Percentiles rank a stretch among this genome's conserved stretches.
These are phyloP conservation scores for Helobdella robusta DNA, from an alignment of 2,888 invertebrate genomes.

Conservation along the genomic window DNA sequence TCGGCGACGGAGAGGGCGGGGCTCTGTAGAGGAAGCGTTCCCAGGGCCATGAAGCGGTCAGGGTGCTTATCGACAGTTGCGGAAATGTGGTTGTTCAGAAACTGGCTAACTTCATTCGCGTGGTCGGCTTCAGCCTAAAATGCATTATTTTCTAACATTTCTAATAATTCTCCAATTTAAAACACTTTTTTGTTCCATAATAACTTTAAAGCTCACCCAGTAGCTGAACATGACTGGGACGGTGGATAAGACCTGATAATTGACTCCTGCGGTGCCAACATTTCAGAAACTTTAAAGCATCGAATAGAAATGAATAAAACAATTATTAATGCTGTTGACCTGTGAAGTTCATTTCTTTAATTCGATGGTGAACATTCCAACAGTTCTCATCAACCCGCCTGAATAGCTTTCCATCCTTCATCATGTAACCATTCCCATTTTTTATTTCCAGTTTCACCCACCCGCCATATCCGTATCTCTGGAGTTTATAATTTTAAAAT, in stretches of 20 bases:
- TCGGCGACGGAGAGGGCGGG: conserved; percentile 53
- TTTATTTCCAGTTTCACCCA: conserved; percentile 51
- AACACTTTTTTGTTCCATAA: not conserved
- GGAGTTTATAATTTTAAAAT: not conserved
- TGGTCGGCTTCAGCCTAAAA: conserved; percentile 53
- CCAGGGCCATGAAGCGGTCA: conserved; percentile 50
- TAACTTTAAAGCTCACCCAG: conserved; percentile 54
- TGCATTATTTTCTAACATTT: not conserved
- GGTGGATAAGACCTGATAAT: conserved; percentile 55
- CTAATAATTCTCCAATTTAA: not conserved
- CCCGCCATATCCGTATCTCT: conserved; percentile 55
- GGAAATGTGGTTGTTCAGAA: conserved; percentile 54
- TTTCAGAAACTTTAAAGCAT: not conserved
- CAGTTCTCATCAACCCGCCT: conserved; percentile 54
- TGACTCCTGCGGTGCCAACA: conserved; percentile 44
- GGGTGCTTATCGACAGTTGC: conserved; percentile 50
- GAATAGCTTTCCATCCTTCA: conserved; percentile 54
- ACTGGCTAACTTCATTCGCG: conserved; percentile 51
- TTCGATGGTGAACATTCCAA: conserved; percentile 51
- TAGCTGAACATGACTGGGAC: conserved; percentile 58
- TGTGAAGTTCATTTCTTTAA: conserved; percentile 53
- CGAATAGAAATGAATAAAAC: not conserved
- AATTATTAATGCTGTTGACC: conserved; percentile 36
- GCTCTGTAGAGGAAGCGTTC: conserved; percentile 55
- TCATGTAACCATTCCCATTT: conserved; percentile 48